These are phyloP conservation scores for Pyrocephalus nanus DNA, from an alignment of 2,797 vertebrate genomes.

Conservation along the genomic window DNA sequence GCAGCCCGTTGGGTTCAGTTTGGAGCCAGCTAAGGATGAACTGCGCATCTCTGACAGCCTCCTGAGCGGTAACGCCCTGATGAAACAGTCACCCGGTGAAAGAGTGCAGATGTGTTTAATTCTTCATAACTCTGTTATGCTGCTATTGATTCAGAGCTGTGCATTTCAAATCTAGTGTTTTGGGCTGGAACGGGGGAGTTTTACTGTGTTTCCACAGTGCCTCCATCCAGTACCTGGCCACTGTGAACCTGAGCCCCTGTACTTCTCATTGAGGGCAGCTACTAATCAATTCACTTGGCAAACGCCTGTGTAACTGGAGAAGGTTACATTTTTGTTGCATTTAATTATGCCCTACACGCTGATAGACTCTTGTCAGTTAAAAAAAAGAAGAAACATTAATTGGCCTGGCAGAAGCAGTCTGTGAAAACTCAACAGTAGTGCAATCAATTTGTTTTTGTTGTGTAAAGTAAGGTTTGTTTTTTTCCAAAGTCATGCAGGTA, in stretches of 20 bases:
- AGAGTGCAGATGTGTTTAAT: conserved; percentile 31
- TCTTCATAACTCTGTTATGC: conserved; percentile 64
- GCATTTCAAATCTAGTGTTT: conserved; percentile 56
- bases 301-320: conserved; percentile 15
- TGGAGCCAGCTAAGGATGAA: conserved; percentile 10
- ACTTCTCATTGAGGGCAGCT: conserved; percentile 54
- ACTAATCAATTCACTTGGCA: conserved; percentile 34
- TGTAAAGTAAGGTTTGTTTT: conserved; percentile 75
- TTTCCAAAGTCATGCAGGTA: conserved; percentile 93
- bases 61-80: background rate
- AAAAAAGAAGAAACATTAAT: conserved; percentile 37
- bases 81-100: conserved; percentile 28
- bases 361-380: conserved; percentile 53
- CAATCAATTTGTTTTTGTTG: conserved; percentile 80
- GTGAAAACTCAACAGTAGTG: conserved; percentile 75
- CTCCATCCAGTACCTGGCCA: conserved; percentile 69
- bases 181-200: conserved; percentile 43
- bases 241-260: conserved; percentile 69
- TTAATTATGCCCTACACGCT: conserved; percentile 27
- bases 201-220: conserved; percentile 47
- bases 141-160: conserved; percentile 74
- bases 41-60: conserved; percentile 40
- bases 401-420: conserved; percentile 70
- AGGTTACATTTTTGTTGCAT: conserved; percentile 54
- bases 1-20: conserved; percentile 62